Percentiles rank a stretch among this genome's conserved stretches.
Conservation (phyloP, 2,797 vertebrate species). For the Anomalospiza imberbis region DNA sequence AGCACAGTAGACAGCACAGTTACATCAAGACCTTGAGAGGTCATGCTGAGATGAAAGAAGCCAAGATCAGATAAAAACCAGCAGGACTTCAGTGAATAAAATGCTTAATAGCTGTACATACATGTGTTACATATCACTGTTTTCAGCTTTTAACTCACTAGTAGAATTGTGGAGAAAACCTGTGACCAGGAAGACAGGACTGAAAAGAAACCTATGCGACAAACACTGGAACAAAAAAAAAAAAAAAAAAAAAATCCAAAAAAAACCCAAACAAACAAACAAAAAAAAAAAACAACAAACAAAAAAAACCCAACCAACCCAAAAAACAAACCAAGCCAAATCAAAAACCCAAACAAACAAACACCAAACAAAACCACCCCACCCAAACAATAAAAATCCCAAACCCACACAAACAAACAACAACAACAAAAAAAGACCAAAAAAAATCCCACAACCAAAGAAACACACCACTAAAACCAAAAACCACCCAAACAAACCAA, state of each 20-base stretch:
- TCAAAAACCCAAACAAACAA: neutral
- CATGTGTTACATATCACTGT: neutral
- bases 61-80: neutral
- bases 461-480: neutral
- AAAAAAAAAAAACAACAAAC: too few relatives aligned
- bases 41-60: constrained; percentile 6
- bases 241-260: neutral
- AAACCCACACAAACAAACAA: neutral
- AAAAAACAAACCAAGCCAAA: neutral
- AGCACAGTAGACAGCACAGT: neutral
- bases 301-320: neutral
- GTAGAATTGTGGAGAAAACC: neutral
- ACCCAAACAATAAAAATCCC: neutral
- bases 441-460: neutral
- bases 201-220: neutral
- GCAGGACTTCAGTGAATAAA: neutral
- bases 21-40: neutral
- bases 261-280: neutral
- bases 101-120: neutral
- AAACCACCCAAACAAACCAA: neutral
- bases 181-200: neutral
- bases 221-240: neutral
- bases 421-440: neutral
- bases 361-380: too few relatives aligned
- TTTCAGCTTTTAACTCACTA: neutral